Conservation (phyloP, 2,113 vertebrate genomes). For the Nymphicus hollandicus region DNA sequence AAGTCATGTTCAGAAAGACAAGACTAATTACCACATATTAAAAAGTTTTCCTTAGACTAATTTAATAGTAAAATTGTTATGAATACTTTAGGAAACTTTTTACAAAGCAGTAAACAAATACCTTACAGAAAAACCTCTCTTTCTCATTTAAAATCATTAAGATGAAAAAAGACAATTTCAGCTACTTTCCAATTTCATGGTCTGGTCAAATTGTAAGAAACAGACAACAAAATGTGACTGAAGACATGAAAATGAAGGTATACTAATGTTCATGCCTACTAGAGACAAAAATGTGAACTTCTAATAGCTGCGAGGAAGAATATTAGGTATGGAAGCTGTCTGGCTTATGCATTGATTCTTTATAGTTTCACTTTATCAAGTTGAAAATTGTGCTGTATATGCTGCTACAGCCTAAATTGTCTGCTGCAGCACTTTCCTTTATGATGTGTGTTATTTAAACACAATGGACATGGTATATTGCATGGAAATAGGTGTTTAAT, state of each 20-base stretch:
- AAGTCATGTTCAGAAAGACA: conserved; percentile 77
- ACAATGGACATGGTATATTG: conserved; percentile 51
- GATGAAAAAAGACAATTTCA: conserved; percentile 39
- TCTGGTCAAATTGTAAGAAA: conserved; percentile 20
- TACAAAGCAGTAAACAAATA: conserved; percentile 1
- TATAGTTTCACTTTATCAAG: conserved; percentile 64
- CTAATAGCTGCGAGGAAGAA: conserved; percentile 33
- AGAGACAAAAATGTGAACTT: conserved; percentile 44
- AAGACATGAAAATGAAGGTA: conserved; percentile 42
- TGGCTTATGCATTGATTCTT: conserved; percentile 28
- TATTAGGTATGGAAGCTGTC: conserved; percentile 45
- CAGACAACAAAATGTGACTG: conserved; percentile 31
- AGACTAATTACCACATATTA: conserved; percentile 72
- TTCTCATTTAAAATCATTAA: conserved; percentile 57
- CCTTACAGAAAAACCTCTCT: neutral
- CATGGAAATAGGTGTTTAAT: conserved; percentile 44
- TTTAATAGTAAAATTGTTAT: conserved; percentile 62
- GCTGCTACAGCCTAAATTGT: conserved; percentile 47
- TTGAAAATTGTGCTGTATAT: conserved; percentile 43
- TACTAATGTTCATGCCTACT: conserved; percentile 29
- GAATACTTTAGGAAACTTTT: conserved; percentile 50
- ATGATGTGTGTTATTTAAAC: conserved; percentile 57
- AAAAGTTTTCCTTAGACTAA: conserved; percentile 66
- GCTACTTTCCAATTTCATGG: conserved; percentile 40
- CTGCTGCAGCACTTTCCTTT: conserved; percentile 55